Percentiles rank a stretch among this genome's conserved stretches.
phyloP scores from a whole-genome alignment of 1,140 invertebrate genomes.

The Brachionus sp. region DNA sequence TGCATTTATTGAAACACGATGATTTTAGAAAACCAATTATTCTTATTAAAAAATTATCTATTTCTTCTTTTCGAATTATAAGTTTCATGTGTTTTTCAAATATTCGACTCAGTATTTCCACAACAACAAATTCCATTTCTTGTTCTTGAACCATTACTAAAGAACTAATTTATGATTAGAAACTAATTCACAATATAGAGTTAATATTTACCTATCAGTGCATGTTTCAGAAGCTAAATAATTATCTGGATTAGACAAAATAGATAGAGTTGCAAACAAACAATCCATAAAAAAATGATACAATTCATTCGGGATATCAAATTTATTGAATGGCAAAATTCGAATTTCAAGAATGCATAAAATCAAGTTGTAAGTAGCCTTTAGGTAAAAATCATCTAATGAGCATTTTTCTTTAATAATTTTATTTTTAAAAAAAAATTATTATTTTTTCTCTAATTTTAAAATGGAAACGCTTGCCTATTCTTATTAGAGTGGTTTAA shows the following conservation, averaged over 20 bases:
- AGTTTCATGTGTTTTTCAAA: not conserved
- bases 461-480: no score
- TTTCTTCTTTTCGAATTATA: not conserved
- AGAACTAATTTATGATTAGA: not conserved
- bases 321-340: conserved; percentile 26
- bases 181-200: not conserved
- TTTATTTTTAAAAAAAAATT: not conserved
- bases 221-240: no score
- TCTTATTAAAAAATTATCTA: conserved; percentile 12
- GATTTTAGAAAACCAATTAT: not conserved
- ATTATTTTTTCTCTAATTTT: not conserved
- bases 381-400: not conserved
- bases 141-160: not conserved
- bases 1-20: not conserved
- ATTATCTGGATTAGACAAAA: not conserved
- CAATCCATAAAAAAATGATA: conserved; percentile 34
- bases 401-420: not conserved
- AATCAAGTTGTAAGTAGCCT: conserved; percentile 4
- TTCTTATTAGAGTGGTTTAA: no score
- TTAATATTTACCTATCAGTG: not conserved
- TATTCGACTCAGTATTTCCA: not conserved
- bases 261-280: not conserved
- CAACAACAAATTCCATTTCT: conserved; percentile 23
- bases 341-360: not conserved
- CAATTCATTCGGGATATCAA: conserved; percentile 9